phyloP scores from a whole-genome alignment of 2,888 invertebrate species.

The Apotomis capreana region DNA sequence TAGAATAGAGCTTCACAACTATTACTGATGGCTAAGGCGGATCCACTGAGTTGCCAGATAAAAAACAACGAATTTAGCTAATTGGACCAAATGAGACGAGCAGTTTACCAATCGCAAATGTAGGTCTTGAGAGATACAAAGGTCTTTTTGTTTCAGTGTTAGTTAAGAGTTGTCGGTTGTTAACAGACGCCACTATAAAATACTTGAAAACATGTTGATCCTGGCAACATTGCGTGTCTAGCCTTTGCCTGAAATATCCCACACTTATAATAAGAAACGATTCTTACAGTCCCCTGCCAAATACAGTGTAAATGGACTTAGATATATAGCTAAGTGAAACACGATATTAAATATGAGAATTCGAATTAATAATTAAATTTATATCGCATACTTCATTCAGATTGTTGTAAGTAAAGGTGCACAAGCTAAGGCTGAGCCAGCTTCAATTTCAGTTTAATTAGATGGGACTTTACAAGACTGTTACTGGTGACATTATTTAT shows the following conservation, averaged over 20 bases:
- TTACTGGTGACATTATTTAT: too few relatives aligned
- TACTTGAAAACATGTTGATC: not conserved
- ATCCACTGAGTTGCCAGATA: slow-evolving; percentile 1
- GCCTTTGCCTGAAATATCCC: slow-evolving; percentile 9
- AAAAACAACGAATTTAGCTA: slow-evolving; percentile 16
- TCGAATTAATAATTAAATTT: slow-evolving; percentile 20
- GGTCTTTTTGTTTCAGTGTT: not conserved
- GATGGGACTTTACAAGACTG: too few relatives aligned
- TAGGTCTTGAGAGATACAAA: not conserved
- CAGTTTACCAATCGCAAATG: not conserved
- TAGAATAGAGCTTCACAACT: slow-evolving; percentile 45
- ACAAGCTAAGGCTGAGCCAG: not conserved
- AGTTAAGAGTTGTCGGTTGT: not conserved
- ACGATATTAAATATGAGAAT: slow-evolving; percentile 22
- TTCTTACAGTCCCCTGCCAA: slow-evolving; percentile 33
- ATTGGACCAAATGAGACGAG: not conserved
- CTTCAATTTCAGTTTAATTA: not conserved
- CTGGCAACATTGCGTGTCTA: slow-evolving; percentile 13
- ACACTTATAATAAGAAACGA: slow-evolving; percentile 20
- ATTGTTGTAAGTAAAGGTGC: not conserved
- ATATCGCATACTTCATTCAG: slow-evolving; percentile 19
- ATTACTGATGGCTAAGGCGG: slow-evolving; percentile 18
- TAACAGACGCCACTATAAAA: not conserved
- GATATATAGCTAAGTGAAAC: slow-evolving; percentile 30
- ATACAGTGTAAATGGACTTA: slow-evolving; percentile 37